A percentile compares a stretch with the other conserved stretches of the same genome.
phyloP scores from a whole-genome alignment of 2,797 vertebrate species.

The Xenopus petersii region DNA sequence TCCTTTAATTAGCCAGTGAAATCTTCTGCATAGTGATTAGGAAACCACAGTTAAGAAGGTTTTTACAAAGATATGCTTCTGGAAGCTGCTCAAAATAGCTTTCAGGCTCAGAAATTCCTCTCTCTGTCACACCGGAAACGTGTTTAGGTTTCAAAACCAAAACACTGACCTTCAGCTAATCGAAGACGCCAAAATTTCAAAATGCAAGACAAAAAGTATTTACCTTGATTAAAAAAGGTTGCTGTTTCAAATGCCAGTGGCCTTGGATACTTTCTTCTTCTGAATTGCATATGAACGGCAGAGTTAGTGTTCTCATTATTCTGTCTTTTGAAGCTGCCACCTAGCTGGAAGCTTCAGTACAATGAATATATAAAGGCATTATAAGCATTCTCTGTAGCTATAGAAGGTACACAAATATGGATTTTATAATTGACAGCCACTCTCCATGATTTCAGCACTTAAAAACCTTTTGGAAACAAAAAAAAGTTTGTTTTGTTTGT shows the following conservation, averaged over 20 bases:
- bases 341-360: slow-evolving; percentile 29
- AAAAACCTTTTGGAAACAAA: no score
- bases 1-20: slow-evolving; percentile 68
- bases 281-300: slow-evolving; percentile 36
- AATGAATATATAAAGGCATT: slow-evolving; percentile 15
- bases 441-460: no score
- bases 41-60: slow-evolving; percentile 67
- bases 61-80: slow-evolving; percentile 64
- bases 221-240: slow-evolving; percentile 39
- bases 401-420: slow-evolving; percentile 25
- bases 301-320: slow-evolving; percentile 34
- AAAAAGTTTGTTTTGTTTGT: no score
- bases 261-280: slow-evolving; percentile 22
- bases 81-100: slow-evolving; percentile 63
- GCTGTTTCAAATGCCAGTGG: slow-evolving; percentile 39
- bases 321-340: slow-evolving; percentile 34
- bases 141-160: slow-evolving; percentile 51
- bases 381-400: slow-evolving; percentile 15
- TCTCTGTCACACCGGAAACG: slow-evolving; percentile 49
- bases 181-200: slow-evolving; percentile 47
- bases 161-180: slow-evolving; percentile 52
- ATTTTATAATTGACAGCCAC: slow-evolving; percentile 7
- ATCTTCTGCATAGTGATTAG: slow-evolving; percentile 72
- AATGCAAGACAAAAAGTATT: slow-evolving; percentile 43
- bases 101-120: slow-evolving; percentile 59